Conservation (phyloP, 2,888 invertebrate genomes). For the Tetropium fuscum region DNA sequence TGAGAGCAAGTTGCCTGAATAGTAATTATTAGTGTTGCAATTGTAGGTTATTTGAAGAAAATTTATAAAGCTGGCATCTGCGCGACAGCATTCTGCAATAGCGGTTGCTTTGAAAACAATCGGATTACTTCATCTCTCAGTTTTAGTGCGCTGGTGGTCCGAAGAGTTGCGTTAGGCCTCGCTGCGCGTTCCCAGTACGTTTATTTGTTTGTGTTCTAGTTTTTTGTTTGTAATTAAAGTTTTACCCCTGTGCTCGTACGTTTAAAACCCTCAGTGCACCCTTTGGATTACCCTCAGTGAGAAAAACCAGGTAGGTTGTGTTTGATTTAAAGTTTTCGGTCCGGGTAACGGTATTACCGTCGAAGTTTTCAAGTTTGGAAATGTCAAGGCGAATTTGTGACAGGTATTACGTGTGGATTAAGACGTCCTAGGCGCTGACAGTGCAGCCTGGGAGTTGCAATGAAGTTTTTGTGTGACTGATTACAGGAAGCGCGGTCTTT, state of each 20-base stretch:
- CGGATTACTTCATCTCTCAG: slow-evolving; percentile 26
- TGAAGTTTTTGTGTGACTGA: neutral
- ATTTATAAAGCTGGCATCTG: slow-evolving; percentile 27
- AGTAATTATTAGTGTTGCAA: too few relatives aligned
- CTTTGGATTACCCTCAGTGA: slow-evolving; percentile 7
- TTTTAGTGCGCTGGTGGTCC: neutral
- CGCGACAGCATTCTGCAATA: slow-evolving; percentile 33
- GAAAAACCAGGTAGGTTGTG: slow-evolving; percentile 6
- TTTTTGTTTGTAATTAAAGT: slow-evolving; percentile 6
- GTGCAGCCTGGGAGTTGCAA: too few relatives aligned
- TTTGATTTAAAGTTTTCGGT: neutral
- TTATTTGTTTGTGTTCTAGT: slow-evolving; percentile 4
- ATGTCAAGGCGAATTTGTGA: slow-evolving; percentile 14
- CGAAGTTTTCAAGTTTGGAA: slow-evolving; percentile 7
- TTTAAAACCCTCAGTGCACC: neutral
- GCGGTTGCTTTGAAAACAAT: slow-evolving; percentile 44
- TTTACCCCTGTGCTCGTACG: neutral
- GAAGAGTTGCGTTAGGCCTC: neutral
- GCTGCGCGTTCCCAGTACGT: neutral
- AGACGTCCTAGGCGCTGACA: too few relatives aligned
- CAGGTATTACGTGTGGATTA: too few relatives aligned
- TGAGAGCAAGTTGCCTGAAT: too few relatives aligned
- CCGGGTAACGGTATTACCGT: slow-evolving; percentile 19
- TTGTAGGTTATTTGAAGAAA: too few relatives aligned
- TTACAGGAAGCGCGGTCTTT: neutral